These are phyloP conservation scores for Orycteropus afer DNA, from an alignment of 2,113 vertebrate species.

Conservation along the genomic window DNA sequence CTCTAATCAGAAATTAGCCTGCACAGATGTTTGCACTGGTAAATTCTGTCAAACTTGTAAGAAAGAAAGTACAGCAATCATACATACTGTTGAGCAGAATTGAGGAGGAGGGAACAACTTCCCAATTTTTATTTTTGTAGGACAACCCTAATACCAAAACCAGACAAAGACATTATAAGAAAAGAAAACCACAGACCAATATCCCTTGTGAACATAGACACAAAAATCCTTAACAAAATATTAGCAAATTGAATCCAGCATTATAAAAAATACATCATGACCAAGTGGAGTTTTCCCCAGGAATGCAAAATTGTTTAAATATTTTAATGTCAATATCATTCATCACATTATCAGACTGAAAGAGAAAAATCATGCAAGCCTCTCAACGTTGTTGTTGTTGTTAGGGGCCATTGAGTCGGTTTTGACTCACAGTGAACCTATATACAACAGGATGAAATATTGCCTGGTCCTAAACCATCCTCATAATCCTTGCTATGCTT, in stretches of 20 bases:
- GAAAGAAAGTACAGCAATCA: slow-evolving; percentile 7
- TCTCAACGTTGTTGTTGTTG: too few relatives aligned
- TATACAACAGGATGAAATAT: too few relatives aligned
- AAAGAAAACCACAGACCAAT: slow-evolving; percentile 74
- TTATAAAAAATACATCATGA: slow-evolving; percentile 42
- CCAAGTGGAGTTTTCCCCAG: background rate
- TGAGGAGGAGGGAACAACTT: background rate
- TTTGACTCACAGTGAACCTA: too few relatives aligned
- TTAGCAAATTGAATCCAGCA: slow-evolving; percentile 55
- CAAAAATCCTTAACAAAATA: slow-evolving; percentile 79
- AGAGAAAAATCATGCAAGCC: slow-evolving; percentile 23
- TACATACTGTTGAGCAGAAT: slow-evolving; percentile 45
- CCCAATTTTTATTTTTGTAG: slow-evolving; percentile 37
- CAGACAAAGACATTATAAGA: slow-evolving; percentile 67
- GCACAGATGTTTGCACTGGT: background rate
- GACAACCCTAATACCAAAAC: slow-evolving; percentile 50
- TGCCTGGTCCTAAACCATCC: too few relatives aligned
- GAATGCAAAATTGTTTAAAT: slow-evolving; percentile 58
- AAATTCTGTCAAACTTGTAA: slow-evolving; percentile 36
- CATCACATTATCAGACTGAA: slow-evolving; percentile 56
- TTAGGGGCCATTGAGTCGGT: too few relatives aligned
- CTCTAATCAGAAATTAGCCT: background rate
- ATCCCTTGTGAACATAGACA: slow-evolving; percentile 62
- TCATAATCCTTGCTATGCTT: too few relatives aligned
- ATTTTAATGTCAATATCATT: slow-evolving; percentile 54